Evolutionary conservation across 2,113 vertebrate genomes (phyloP).

Genomic region (Embiotoca jacksoni): DNA sequence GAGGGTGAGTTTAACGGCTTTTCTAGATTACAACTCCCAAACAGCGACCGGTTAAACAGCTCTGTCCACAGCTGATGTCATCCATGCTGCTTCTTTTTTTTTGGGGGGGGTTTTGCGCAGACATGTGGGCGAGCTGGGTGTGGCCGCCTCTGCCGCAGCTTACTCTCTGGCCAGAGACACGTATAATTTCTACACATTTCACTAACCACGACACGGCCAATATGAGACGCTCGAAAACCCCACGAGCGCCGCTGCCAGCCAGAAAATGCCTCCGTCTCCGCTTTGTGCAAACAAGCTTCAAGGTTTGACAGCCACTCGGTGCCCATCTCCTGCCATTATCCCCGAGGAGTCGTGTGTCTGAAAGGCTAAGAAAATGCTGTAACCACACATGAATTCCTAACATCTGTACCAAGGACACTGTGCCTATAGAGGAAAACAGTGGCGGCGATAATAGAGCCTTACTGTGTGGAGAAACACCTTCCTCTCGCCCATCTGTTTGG

Average conservation of each 20-base stretch:
- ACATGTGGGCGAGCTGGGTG: constrained; percentile 74
- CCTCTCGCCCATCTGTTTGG: constrained; percentile 21
- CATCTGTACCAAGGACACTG: constrained; percentile 68
- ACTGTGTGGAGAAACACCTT: constrained; percentile 14
- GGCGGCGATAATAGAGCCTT: constrained; percentile 25
- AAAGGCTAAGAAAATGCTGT: constrained; percentile 37
- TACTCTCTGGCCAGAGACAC: constrained; percentile 70
- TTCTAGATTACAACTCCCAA: constrained; percentile 56
- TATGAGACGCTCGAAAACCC: constrained; percentile 74
- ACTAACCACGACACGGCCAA: constrained; percentile 80
- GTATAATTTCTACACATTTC: constrained; percentile 84
- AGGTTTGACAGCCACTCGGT: constrained; percentile 61
- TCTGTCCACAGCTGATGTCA: constrained; percentile 66
- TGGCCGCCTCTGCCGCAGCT: constrained; percentile 74
- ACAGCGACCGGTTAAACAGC: constrained; percentile 70
- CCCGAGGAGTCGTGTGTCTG: constrained; percentile 27
- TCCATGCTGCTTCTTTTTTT: constrained; percentile 8
- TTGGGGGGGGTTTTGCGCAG: constrained; percentile 32
- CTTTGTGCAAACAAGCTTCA: constrained; percentile 53
- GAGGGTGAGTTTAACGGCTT: constrained; percentile 72
- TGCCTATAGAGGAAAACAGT: constrained; percentile 30
- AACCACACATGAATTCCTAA: constrained; percentile 49
- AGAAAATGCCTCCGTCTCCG: constrained; percentile 31
- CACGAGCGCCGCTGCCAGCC: constrained; percentile 33
- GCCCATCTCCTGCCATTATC: constrained; percentile 54